A percentile compares a stretch with the other conserved stretches of the same genome.
Conservation (phyloP, 2,797 vertebrate species). For the Peromyscus attwateri region DNA sequence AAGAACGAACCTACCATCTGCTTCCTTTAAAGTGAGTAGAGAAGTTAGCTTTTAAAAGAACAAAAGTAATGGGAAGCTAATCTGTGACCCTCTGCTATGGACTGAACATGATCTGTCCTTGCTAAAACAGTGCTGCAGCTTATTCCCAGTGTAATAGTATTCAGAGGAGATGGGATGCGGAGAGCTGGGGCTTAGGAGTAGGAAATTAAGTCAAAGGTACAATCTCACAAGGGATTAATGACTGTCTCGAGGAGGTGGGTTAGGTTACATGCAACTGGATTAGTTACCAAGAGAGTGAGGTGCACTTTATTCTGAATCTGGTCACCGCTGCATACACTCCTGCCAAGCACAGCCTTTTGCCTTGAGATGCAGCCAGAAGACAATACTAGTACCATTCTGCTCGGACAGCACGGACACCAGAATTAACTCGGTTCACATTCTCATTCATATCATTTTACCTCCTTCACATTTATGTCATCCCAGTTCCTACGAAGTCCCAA, state of each 20-base stretch:
- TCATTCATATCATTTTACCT: background rate
- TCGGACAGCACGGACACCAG: background rate
- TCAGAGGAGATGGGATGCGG: background rate
- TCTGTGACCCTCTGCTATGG: background rate
- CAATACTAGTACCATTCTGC: background rate
- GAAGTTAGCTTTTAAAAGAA: background rate
- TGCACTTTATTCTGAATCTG: background rate
- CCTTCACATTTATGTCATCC: background rate
- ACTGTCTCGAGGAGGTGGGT: background rate
- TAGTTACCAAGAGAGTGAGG: background rate
- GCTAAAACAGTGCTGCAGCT: background rate
- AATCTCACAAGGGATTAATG: background rate
- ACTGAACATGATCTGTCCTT: background rate
- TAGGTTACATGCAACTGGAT: background rate
- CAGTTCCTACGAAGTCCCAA: background rate
- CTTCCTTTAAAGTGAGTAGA: background rate
- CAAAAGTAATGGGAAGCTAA: background rate
- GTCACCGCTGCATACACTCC: background rate
- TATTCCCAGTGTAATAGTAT: background rate
- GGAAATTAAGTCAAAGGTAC: background rate
- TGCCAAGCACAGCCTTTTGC: background rate
- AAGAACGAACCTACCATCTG: background rate
- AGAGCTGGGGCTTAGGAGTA: background rate
- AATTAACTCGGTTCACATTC: background rate
- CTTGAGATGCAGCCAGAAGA: background rate